phyloP scores from a whole-genome alignment of 1,140 invertebrate genomes.

The Habropoda laboriosa region DNA sequence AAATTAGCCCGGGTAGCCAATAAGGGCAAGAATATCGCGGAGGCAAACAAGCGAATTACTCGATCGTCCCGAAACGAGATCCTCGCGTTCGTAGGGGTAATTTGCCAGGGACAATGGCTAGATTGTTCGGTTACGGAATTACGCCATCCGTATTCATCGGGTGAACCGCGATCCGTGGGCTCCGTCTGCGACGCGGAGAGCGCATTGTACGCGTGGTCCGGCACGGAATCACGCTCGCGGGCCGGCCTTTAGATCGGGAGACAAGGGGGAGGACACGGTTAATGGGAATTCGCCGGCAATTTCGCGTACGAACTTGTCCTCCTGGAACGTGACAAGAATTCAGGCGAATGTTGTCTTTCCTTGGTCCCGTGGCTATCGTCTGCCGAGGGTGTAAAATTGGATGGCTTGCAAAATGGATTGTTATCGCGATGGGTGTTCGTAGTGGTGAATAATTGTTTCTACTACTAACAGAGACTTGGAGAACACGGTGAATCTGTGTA shows the following conservation, averaged over 20 bases:
- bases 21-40: neutral
- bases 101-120: slow-evolving; percentile 16
- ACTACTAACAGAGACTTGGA: too few species aligned
- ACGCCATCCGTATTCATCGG: slow-evolving; percentile 55
- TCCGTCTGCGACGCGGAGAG: neutral
- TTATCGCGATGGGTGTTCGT: slow-evolving; percentile 11
- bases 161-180: slow-evolving; percentile 26
- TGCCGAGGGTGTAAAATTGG: slow-evolving; percentile 21
- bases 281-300: slow-evolving; percentile 62
- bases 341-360: slow-evolving; percentile 27
- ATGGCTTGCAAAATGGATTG: slow-evolving; percentile 28
- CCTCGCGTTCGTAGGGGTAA: slow-evolving; percentile 35
- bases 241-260: slow-evolving; percentile 44
- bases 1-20: too few species aligned
- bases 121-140: slow-evolving; percentile 17
- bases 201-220: neutral
- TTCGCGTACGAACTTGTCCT: slow-evolving; percentile 53
- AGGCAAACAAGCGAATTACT: neutral
- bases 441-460: too few species aligned
- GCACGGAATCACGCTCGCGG: slow-evolving; percentile 53
- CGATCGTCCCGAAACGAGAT: slow-evolving; percentile 19
- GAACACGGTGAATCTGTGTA: too few species aligned
- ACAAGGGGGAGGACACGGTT: slow-evolving; percentile 22
- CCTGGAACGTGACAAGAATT: slow-evolving; percentile 58
- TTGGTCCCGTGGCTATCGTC: neutral